Conservation (phyloP, 1,140 invertebrate genomes). For the Euura lappo region DNA sequence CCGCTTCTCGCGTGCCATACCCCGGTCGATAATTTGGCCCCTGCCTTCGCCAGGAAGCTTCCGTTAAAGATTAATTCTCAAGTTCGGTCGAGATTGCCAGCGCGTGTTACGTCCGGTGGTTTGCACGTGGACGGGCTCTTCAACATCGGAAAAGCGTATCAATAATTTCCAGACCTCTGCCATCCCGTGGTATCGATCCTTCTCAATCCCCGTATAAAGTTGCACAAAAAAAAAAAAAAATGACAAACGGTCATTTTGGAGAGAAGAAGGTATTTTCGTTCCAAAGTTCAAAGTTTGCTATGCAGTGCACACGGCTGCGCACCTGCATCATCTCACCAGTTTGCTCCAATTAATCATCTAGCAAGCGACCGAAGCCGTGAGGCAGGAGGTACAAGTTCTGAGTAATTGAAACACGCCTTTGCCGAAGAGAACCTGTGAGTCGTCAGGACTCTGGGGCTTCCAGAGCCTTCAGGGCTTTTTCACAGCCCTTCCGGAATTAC, state of each 20-base stretch:
- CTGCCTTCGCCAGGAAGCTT: neutral
- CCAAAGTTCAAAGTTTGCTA: no score
- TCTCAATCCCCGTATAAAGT: no score
- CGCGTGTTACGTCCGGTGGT: neutral
- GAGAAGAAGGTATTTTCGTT: no score
- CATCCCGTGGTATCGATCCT: neutral
- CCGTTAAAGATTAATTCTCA: neutral
- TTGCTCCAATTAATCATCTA: no score
- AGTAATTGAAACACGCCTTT: constrained; percentile 5
- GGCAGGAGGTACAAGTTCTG: constrained; percentile 1
- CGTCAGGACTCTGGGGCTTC: neutral
- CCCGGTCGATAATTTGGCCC: neutral
- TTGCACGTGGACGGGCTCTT: neutral
- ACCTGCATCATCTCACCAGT: no score
- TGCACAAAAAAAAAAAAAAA: no score
- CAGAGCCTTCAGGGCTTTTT: neutral
- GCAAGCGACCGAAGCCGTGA: neutral
- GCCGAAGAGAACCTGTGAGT: neutral
- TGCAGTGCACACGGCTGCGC: no score
- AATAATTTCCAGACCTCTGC: neutral
- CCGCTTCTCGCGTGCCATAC: neutral
- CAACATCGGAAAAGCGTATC: neutral
- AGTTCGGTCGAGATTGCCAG: neutral
- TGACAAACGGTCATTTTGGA: no score
- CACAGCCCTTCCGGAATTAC: constrained; percentile 1